Evolutionary conservation across 2,888 invertebrate species (phyloP), one percentile per base, ranked within the genome.

Genomic region (Megaustenia siamemsis): DNA sequence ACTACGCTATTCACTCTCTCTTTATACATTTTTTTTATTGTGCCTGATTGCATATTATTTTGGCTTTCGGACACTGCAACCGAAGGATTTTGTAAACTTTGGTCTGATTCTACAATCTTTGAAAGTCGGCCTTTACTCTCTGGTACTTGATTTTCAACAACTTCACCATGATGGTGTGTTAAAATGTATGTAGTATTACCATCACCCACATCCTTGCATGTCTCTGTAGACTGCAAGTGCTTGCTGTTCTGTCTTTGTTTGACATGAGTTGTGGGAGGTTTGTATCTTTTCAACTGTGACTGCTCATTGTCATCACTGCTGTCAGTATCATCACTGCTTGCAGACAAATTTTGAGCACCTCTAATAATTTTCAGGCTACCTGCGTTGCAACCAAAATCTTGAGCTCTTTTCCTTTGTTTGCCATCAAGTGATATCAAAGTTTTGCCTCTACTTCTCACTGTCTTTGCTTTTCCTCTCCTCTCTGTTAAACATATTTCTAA

Each of bases 331-430:
- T 86, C 86, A 45, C 89, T 89, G 60, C 89, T 89, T 73, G 89
- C 90, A 18, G 90, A 90, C 60, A 90, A 86, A 66, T 87, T 82
- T 1, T 90, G 86, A 75, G 88, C 88, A 24, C 86, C 85, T 32
- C 83, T 53, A 63, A 35, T 40, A 35, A 21, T 28, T 24, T 28
- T 53, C 24, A 28, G 5, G 1, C 24, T 21, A 60, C 43, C 80
- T 71, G 40, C 68, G 60, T 71, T 83, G 69, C 79, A 35, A 28
- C 68, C 71, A 53, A 75, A 43, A 56, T 76, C 77, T 78, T 71
- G 35, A 69, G 85, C 71, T 69, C 80, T 79, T 77, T 76, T 24
- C 40, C 5, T 73, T 32, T 18, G 60, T 32, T 43, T 69, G 28
- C 78, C 71, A 60, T 69, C 63, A 6, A 60, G 69, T 78, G 56